phyloP scores from a whole-genome alignment of 2,797 vertebrate genomes.

The Lerista edwardsae region DNA sequence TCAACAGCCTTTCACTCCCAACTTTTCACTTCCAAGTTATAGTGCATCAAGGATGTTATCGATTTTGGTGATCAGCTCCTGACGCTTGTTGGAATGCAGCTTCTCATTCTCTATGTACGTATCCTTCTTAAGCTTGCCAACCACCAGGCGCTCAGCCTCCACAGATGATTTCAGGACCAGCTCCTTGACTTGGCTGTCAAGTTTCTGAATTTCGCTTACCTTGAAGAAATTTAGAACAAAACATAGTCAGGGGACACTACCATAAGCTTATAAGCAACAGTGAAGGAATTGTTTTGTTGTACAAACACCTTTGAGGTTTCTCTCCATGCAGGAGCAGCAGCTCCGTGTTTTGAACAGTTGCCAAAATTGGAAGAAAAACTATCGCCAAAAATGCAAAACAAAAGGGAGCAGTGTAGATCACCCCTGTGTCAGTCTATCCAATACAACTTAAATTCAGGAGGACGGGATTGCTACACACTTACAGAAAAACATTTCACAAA shows the following conservation, averaged over 20 bases:
- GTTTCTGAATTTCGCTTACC: slow-evolving; percentile 96
- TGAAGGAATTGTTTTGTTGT: no score
- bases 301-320: background rate
- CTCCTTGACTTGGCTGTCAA: slow-evolving; percentile 94
- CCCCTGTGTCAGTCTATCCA: background rate
- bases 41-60: slow-evolving; percentile 95
- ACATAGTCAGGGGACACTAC: background rate
- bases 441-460: background rate
- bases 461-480: background rate
- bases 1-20: slow-evolving; percentile 42
- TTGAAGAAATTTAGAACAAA: slow-evolving; percentile 63
- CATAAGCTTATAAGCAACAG: background rate
- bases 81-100: slow-evolving; percentile 86
- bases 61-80: slow-evolving; percentile 92
- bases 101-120: slow-evolving; percentile 94
- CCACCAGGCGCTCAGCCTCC: slow-evolving; percentile 94
- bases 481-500: background rate
- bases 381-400: background rate
- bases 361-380: background rate
- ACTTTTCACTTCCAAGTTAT: slow-evolving; percentile 68
- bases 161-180: slow-evolving; percentile 89
- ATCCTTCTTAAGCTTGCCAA: slow-evolving; percentile 97
- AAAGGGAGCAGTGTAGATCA: background rate
- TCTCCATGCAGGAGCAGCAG: background rate
- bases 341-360: background rate